Evolutionary conservation across 2,888 invertebrate genomes (phyloP), one percentile per base, ranked within the genome.

Genomic region (Anarsia innoxiella): DNA sequence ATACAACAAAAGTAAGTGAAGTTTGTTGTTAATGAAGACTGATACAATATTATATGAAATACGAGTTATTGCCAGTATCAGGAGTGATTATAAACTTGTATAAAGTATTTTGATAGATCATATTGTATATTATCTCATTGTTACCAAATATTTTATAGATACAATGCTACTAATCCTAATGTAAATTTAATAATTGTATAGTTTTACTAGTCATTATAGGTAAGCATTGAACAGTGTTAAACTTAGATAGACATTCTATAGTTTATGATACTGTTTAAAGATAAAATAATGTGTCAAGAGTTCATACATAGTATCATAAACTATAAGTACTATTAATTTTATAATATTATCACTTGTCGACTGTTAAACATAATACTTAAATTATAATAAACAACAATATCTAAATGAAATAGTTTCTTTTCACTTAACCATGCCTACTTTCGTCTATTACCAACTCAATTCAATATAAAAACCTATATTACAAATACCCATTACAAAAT

Each of bases 111-210:
- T 82, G 73, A 65, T 79, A 19, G 3, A 19, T n/a, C 19, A n/a
- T 25, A 82, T 75, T 73, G 67, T 71, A 69, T 78, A 74, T 66
- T 72, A 73, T 83, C 79, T 79, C 83, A 79, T 67, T 82, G 84
- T 84, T 84, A 84, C 84, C 84, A 84, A 84, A 84, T 83, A 78
- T 79, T 70, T 76, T 78, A 76, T 84, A 78, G 63, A 77, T 72
- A 76, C 55, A 58, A 64, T 66, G 57, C 54, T 48, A 61, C 50
- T 56, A 57, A 65, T 59, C 45, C 59, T 54, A 65, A 61, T 68
- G 59, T 60, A 59, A 63, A 66, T 42, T 42, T 59, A 55, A 54
- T 57, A 53, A 66, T 61, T 79, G 67, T 75, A 73, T 76, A 80
- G 73, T 60, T 68, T 66, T 66, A 76, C 83, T 84, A 84, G 83